Conservation (phyloP, 2,888 invertebrate genomes). For the Amaurobius ferox region DNA sequence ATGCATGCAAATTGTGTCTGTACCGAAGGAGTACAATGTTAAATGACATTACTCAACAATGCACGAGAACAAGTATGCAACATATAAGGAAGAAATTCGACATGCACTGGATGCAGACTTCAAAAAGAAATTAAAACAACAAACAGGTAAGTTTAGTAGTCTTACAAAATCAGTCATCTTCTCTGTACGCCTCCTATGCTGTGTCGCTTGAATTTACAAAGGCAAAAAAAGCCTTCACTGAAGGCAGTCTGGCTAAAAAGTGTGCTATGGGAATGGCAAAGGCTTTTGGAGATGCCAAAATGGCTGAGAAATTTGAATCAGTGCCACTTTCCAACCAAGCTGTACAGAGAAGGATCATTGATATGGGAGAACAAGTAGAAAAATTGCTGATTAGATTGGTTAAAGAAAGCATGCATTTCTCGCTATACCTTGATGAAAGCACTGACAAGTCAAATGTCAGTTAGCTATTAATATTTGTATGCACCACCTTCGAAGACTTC, state of each 20-base stretch:
- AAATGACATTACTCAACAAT: no score
- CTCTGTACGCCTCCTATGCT: no score
- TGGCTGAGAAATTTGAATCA: constrained; percentile 11
- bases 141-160: no score
- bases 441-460: constrained; percentile 4
- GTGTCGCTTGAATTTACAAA: no score
- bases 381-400: neutral
- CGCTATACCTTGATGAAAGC: constrained; percentile 18
- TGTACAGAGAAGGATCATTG: constrained; percentile 16
- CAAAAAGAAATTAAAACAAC: no score
- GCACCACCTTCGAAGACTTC: neutral
- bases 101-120: no score
- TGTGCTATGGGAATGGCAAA: constrained; percentile 10
- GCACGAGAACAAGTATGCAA: no score
- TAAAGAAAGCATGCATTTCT: constrained; percentile 18
- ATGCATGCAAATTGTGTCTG: no score
- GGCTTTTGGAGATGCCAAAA: constrained; percentile 5
- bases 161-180: no score
- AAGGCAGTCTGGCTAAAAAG: neutral
- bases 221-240: no score
- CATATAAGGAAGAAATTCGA: no score
- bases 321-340: constrained; percentile 13
- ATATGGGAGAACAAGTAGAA: constrained; percentile 29
- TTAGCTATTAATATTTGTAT: constrained; percentile 15
- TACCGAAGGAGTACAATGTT: no score